Evolutionary conservation across 2,888 invertebrate genomes (phyloP), one percentile per base, ranked within the genome.

Genomic region (Heliconius ethilla): DNA sequence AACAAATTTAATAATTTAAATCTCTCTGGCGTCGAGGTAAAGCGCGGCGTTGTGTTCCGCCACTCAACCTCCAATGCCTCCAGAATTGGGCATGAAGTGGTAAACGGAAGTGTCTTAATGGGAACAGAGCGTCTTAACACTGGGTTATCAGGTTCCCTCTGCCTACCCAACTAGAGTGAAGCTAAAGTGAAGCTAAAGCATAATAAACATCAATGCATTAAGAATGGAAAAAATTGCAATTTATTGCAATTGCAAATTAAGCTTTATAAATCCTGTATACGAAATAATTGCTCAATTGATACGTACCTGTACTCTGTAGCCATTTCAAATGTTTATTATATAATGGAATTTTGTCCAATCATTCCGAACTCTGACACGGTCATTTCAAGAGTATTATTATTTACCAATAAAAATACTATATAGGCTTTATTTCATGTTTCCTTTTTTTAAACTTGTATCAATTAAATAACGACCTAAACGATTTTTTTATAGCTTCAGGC

Each of bases 271-370:
- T 40, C 13, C 25, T 40, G n/a, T 69, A 25, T 40, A 25, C 69
- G 37, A 69, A 69, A 40, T 69, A 66, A 69, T 69, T 69, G 67
- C 67, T 40, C 40, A 40, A 69, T 69, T 69, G 69, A 25, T 40
- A 25, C 67, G 67, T 69, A 69, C 59, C 59, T 59, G 33, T 33
- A 33, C 33, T 33, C 33, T 33, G 22, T 6, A 13, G 40, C 67
- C 33, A 13, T n/a, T 67, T 37, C 13, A n/a, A 67, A 37, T 67
- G 67, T 67, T 33, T 11, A 33, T 37, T 25, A 13, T 13, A 22
- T 67, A 67, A 67, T 40, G 40, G 69, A 45, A 69, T 69, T 69
- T 69, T 27, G 40, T 45, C 40, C 40, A 25, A 45, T 69, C 25
- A 25, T 69, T n/a, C 9, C 5, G 40, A 25, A 25, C 37, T 69